Evolutionary conservation across 2,113 vertebrate species (phyloP).

Genomic region (Silurus asotus): DNA sequence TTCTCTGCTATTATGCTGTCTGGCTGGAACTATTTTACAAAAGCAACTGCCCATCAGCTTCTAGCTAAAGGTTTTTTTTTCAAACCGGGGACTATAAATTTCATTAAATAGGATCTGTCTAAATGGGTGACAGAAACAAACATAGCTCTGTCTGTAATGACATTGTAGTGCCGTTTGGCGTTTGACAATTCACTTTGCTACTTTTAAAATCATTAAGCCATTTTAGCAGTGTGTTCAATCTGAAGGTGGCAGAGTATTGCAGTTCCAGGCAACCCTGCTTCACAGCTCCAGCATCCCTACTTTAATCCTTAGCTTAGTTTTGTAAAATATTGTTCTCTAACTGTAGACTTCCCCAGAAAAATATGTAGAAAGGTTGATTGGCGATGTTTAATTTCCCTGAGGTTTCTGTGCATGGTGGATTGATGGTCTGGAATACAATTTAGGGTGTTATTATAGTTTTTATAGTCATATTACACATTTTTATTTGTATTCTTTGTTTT

Average conservation of each 20-base stretch:
- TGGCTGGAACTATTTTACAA: constrained; percentile 31
- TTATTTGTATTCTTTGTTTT: too few relatives aligned
- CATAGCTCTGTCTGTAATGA: background rate
- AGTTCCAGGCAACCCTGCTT: background rate
- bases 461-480: too few relatives aligned
- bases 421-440: background rate
- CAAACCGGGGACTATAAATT: constrained; percentile 16
- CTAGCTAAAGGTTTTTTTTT: constrained; percentile 28
- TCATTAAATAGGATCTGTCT: constrained; percentile 8
- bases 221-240: background rate
- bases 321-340: too few relatives aligned
- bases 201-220: background rate
- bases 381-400: background rate
- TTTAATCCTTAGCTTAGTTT: too few relatives aligned
- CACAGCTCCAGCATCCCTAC: background rate
- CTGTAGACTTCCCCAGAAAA: background rate
- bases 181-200: background rate
- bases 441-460: background rate
- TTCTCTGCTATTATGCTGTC: constrained; percentile 37
- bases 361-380: background rate
- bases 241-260: background rate
- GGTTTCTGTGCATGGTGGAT: background rate
- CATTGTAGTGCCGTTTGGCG: background rate
- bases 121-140: constrained; percentile 13
- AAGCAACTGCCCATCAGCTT: constrained; percentile 17